phyloP scores from a whole-genome alignment of 2,113 vertebrate species.

The Variabilichromis moorii region DNA sequence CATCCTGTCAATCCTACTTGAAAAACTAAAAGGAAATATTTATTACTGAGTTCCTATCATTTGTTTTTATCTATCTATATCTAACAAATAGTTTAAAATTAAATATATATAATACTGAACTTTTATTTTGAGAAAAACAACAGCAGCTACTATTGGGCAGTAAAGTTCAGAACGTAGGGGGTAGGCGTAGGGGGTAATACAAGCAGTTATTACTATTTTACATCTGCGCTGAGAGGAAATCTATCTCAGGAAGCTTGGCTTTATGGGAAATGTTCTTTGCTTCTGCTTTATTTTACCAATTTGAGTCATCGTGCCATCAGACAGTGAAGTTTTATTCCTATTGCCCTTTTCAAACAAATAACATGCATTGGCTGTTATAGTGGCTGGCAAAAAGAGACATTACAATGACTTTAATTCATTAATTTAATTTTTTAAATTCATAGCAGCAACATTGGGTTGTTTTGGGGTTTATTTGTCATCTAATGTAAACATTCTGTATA shows the following conservation, averaged over 20 bases:
- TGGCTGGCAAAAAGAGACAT: neutral
- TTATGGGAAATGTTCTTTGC: neutral
- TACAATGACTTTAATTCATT: neutral
- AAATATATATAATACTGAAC: neutral
- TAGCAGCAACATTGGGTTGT: neutral
- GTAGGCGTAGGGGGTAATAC: neutral
- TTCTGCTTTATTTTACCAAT: neutral
- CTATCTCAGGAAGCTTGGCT: neutral
- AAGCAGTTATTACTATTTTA: neutral
- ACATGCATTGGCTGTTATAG: neutral
- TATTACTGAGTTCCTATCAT: neutral
- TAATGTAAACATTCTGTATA: neutral
- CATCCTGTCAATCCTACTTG: neutral
- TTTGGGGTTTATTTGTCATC: neutral
- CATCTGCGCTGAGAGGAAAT: neutral
- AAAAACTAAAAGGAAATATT: neutral
- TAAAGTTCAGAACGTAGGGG: neutral
- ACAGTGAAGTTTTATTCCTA: neutral
- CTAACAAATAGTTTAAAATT: neutral
- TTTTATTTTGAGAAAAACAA: neutral
- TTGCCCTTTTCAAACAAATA: neutral
- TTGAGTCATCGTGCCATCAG: neutral
- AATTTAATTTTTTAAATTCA: neutral
- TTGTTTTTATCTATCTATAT: neutral
- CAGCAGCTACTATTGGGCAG: neutral